These are phyloP conservation scores for Napeogenes inachia DNA, from an alignment of 2,888 invertebrate species.

Conservation along the genomic window DNA sequence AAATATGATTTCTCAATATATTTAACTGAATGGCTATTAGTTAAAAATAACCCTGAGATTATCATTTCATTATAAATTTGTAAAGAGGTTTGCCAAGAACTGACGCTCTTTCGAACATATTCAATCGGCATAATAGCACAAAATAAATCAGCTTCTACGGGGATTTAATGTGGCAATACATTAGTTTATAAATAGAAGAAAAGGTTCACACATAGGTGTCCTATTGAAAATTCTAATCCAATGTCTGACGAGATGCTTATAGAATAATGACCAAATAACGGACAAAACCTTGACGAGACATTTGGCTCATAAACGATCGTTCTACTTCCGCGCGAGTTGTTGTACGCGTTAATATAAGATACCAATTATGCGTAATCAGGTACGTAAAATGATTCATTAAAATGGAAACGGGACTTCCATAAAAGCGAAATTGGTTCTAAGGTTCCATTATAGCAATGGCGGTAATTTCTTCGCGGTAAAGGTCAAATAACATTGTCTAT, in stretches of 20 bases:
- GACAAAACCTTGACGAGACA: constrained; percentile 31
- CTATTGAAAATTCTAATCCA: constrained; percentile 32
- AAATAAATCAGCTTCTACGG: no score
- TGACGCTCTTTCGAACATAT: no score
- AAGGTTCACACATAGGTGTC: constrained; percentile 12
- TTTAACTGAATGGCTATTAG: no score
- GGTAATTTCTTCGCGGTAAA: background rate
- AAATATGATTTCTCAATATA: no score
- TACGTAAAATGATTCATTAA: constrained; percentile 28
- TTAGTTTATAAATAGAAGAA: background rate
- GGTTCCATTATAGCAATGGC: background rate
- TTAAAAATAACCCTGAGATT: no score
- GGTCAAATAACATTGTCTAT: constrained; percentile 6
- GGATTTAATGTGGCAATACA: no score
- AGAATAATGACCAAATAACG: constrained; percentile 37
- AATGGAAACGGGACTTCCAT: constrained; percentile 24
- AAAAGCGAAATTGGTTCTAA: constrained; percentile 9
- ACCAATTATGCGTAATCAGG: constrained; percentile 21
- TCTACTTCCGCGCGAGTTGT: constrained; percentile 25
- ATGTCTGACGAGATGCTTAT: constrained; percentile 31
- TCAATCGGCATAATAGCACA: no score
- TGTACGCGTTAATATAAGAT: constrained; percentile 15
- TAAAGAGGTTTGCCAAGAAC: no score
- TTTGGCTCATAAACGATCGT: constrained; percentile 32
- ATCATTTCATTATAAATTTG: no score